These are phyloP conservation scores for Drosophila micromelanica DNA, from an alignment of 1,140 invertebrate species.

Conservation along the genomic window DNA sequence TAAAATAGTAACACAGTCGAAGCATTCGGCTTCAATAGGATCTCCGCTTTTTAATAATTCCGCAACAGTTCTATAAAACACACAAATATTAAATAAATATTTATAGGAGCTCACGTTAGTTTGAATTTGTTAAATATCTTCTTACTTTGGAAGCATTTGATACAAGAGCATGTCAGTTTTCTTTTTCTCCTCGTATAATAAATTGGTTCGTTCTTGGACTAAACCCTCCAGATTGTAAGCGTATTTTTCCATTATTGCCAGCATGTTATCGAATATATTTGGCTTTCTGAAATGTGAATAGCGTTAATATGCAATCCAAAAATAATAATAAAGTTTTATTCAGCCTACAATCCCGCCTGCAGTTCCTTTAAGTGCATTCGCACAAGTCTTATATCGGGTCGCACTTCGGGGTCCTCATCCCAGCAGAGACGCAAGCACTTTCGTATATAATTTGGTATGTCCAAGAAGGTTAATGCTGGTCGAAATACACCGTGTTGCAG, in stretches of 20 bases:
- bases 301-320: background rate
- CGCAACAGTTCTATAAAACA: constrained; percentile 91
- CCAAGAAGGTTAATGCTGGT: constrained; percentile 94
- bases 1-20: constrained; percentile 95
- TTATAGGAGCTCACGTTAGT: background rate
- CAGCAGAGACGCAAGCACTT: constrained; percentile 93
- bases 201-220: constrained; percentile 94
- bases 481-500: constrained; percentile 88
- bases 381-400: constrained; percentile 92
- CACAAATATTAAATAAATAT: too few species aligned
- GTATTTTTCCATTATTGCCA: constrained; percentile 97
- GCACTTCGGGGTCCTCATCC: constrained; percentile 93
- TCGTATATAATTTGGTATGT: constrained; percentile 96
- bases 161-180: constrained; percentile 96
- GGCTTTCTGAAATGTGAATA: constrained; percentile 88
- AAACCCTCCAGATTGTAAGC: constrained; percentile 96
- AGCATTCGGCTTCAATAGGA: constrained; percentile 94
- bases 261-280: constrained; percentile 97
- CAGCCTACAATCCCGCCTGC: constrained; percentile 89
- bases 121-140: background rate
- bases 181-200: constrained; percentile 96
- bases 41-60: constrained; percentile 94
- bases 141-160: constrained; percentile 94
- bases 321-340: background rate
- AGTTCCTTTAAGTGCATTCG: constrained; percentile 90